A percentile compares a stretch with the other conserved stretches of the same genome.
phyloP scores from a whole-genome alignment of 2,113 vertebrate genomes.

The Eonycteris spelaea region DNA sequence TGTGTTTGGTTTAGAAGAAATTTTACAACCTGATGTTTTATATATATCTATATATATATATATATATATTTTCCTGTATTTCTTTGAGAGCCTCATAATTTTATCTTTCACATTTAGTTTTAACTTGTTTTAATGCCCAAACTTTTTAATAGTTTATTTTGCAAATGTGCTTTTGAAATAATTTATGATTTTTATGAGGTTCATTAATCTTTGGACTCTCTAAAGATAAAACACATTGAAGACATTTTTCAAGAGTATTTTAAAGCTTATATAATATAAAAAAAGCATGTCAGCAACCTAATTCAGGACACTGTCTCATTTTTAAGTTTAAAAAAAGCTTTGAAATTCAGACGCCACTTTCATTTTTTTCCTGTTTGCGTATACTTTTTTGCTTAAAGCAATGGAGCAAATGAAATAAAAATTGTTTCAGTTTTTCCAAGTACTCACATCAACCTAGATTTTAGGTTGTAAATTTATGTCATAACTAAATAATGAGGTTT shows the following conservation, averaged over 20 bases:
- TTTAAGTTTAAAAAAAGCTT: constrained; percentile 22
- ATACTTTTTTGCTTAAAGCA: neutral
- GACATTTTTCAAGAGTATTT: constrained; percentile 42
- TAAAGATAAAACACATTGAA: constrained; percentile 50
- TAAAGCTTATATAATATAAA: constrained; percentile 43
- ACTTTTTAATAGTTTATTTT: constrained; percentile 50
- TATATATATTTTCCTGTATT: neutral
- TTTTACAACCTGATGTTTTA: neutral
- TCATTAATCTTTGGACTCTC: constrained; percentile 59
- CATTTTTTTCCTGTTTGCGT: constrained; percentile 9
- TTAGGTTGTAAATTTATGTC: neutral
- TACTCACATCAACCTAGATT: neutral
- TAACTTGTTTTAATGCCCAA: constrained; percentile 26
- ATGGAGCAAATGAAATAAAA: neutral
- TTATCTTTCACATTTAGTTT: constrained; percentile 1
- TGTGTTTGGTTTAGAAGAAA: neutral
- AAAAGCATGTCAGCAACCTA: constrained; percentile 5
- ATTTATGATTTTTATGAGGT: constrained; percentile 60
- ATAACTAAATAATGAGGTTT: neutral
- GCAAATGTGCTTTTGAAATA: constrained; percentile 53
- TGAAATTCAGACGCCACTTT: neutral
- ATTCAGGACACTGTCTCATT: constrained; percentile 29
- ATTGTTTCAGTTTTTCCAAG: neutral
- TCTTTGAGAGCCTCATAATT: constrained; percentile 36
- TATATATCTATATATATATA: neutral